A percentile compares a stretch with the other conserved stretches of the same genome.
Conservation (phyloP, 1,140 invertebrate genomes). For the Lasioglossum albipes region DNA sequence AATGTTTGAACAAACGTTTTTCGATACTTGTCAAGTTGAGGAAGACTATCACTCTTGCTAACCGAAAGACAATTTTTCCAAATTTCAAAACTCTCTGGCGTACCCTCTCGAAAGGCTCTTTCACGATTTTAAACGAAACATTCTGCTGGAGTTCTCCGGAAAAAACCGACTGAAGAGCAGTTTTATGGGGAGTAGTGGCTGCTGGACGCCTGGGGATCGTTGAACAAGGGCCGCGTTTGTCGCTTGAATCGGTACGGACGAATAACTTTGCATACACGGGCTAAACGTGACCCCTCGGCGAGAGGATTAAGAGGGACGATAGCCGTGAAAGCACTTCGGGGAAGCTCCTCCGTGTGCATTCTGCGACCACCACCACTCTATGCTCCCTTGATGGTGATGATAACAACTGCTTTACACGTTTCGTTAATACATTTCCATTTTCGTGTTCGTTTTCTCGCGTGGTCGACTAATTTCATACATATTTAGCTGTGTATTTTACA, state of each 20-base stretch:
- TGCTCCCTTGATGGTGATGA: not conserved
- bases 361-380: constrained; percentile 1
- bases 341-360: constrained; percentile 23
- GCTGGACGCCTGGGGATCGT: constrained; percentile 2
- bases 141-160: not conserved
- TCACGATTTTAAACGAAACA: not conserved
- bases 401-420: constrained; percentile 5
- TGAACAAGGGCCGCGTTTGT: constrained; percentile 3
- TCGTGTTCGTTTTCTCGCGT: too few species aligned
- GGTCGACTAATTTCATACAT: too few species aligned
- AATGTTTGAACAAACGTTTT: too few species aligned
- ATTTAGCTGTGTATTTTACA: too few species aligned
- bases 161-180: not conserved
- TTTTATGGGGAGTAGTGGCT: not conserved
- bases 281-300: constrained; percentile 24
- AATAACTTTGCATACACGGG: constrained; percentile 41
- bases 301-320: constrained; percentile 63
- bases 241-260: constrained; percentile 27
- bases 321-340: constrained; percentile 50
- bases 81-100: too few species aligned
- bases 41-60: too few species aligned
- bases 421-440: constrained; percentile 2
- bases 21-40: too few species aligned
- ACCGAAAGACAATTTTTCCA: too few species aligned
- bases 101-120: not conserved